Evolutionary conservation across 2,797 vertebrate genomes (phyloP), one percentile per base, ranked within the genome.

Genomic region (Siniperca scherzeri): DNA sequence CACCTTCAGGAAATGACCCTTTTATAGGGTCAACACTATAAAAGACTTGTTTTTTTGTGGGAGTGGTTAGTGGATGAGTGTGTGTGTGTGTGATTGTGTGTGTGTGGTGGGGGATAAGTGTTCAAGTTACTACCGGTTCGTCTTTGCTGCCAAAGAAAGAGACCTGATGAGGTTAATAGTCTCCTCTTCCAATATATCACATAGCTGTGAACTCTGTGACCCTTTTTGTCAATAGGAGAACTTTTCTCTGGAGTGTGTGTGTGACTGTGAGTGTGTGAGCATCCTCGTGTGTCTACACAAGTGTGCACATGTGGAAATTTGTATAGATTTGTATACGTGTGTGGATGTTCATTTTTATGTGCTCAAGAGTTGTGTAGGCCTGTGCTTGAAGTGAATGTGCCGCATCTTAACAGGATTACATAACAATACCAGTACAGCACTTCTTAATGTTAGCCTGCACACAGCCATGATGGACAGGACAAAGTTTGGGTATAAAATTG

Each of bases 21-120:
- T 98, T 98, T 97, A 98, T 96, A 97, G 97, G 97, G 96, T 95
- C 96, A 97, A 96, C 96, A 97, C 97, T 97, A 97, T 97, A 98
- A 98, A 98, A 98, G 96, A 96, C 95, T 95, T 96, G 94, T 94
- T 95, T 95, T 95, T 94, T 94, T 88, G 93, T 94, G 95, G 94
- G 96, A 93, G 95, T 91, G 94, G 95, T 94, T 93, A 91, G 94
- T 95, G 86, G 83, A 90, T 93, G 89, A 70, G 91, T 72, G 77
- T 62, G 80, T 44, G 85, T 86, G 86, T 87, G 87, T 88, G 87
- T 89, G 87, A 60, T 80, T 76, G 87, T 72, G 82, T 85, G 87
- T 86, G 84, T 89, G 91, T 89, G 78, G 85, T 88, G 91, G 92
- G 93, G 93, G 91, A 93, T 94, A 93, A 94, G 91, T 95, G 95